Base-by-base conservation (phyloP, 2,113 vertebrate genomes). In the Dicrurus megarhynchus region DNA sequence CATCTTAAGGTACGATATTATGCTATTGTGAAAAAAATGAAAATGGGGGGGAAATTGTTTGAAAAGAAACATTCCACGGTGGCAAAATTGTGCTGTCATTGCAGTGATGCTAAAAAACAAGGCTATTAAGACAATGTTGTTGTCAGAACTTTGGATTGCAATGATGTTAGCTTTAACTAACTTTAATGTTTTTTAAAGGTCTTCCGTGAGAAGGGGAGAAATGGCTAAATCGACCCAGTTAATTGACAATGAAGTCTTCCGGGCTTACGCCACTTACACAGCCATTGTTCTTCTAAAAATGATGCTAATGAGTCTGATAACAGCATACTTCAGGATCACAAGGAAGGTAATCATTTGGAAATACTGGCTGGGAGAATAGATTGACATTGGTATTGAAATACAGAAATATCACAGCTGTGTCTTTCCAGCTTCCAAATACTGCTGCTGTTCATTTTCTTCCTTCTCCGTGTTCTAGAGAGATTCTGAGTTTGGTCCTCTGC, bases 291-390 rank as follows among this genome's bases (percentile, higher is more conserved):
- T 98, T 81, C 55, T 97, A 4, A 99, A 99, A 97, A 99, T 99
- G 98, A 98, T 99, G 98, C 37, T 99, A 2, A 98, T 99, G 98
- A 98, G 98, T 27, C 6, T 41, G 17, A 0, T 97, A 24, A 99
- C 98, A 3, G 91, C 76, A 0, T 98, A 98, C 90, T 97, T 96
- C 86, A 98, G 98, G 92, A 0, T 98, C 1, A 98, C 97, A 7
- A 98, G 93, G 74, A 98, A 98, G 98, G 99, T 99, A 97, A 97
- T 88, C 49, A 21, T 35, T 24, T 35, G 16, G n/a, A 52, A 65
- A 63, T 52, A 5, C 16, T 50, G 5, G 23, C 8, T 65, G 44
- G 24, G 87, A 90, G 74, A 82, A 56, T 9, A 73, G 33, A 28
- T 42, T 63, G 78, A 41, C 55, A n/a, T 73, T 60, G 49, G 3